Base-by-base conservation (phyloP, 2,113 vertebrate species). In the Dasyprocta punctata region DNA sequence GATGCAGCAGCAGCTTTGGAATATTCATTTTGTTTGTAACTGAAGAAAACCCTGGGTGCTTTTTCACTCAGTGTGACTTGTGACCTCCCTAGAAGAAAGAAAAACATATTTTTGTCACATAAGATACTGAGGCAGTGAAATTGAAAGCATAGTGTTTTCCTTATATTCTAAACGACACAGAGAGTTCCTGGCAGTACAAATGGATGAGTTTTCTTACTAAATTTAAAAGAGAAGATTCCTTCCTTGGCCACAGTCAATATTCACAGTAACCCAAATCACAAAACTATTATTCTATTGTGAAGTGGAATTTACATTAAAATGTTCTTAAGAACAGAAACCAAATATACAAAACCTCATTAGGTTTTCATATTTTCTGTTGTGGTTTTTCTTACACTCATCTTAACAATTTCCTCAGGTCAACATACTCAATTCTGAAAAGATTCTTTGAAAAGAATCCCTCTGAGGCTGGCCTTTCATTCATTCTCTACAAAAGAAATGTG, bases 21-120 rank as follows among this genome's bases (percentile, higher is more conserved):
- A 98, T 96, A 90, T 97, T 98, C 99, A 99, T 99, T 81, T 95
- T 95, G 89, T n/a, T 61, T 87, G 58, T 8, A 96, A 95, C 38
- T 49, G 67, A 83, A 47, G 63, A 88, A 90, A 33, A 94, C 1
- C 13, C 13, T n/a, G 36, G 65, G 41, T 0, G 33, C 1, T 60
- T 82, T 85, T 22, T 58, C 60, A 41, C 44, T 96, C 80, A 41
- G 0, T 83, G 86, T 77, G 69, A 56, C 82, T 49, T 82, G 77
- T 56, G 87, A 85, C 77, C 28, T 77, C 26, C 95, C 97, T 99
- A 92, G 93, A 92, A 89, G 85, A 60, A 97, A 97, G 80, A 47
- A 92, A 94, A 94, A 90, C 26, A 24, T 3, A 56, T 9, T 71
- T 98, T 90, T 96, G 33, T 44, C 12, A 84, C 14, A 0, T 49